Percentiles rank a stretch among this genome's conserved stretches.
Evolutionary conservation across 2,888 invertebrate genomes (phyloP).

Genomic region (Polyommatus iphigenia): DNA sequence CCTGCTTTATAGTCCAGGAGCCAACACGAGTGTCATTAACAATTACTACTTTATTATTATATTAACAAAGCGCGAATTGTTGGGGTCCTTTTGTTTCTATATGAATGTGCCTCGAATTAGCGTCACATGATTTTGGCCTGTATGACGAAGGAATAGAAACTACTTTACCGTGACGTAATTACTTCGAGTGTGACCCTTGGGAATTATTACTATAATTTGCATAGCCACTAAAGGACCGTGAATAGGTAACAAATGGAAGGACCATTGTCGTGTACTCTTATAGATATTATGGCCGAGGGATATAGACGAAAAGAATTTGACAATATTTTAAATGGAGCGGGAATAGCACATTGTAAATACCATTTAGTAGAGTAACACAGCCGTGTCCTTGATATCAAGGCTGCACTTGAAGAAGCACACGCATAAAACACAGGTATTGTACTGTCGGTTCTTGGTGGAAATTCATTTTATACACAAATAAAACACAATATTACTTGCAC

Average conservation of each 20-base stretch:
- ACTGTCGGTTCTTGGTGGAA: too few relatives aligned
- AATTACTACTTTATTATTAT: conserved; percentile 70
- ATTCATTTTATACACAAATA: too few relatives aligned
- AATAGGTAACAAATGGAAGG: conserved; percentile 41
- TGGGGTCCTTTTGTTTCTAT: conserved; percentile 72
- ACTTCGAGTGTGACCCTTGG: conserved; percentile 42
- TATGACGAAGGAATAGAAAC: conserved; percentile 33
- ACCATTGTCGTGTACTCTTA: conserved; percentile 31
- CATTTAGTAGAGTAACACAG: neutral
- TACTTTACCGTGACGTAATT: conserved; percentile 31
- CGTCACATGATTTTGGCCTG: conserved; percentile 33
- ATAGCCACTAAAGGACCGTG: conserved; percentile 49
- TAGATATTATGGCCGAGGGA: conserved; percentile 31
- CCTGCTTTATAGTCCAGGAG: conserved; percentile 56
- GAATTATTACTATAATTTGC: conserved; percentile 68
- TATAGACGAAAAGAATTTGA: neutral
- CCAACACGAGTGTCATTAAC: conserved; percentile 61
- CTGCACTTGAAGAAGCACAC: too few relatives aligned
- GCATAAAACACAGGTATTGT: too few relatives aligned
- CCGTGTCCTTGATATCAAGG: too few relatives aligned
- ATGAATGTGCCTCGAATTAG: conserved; percentile 51
- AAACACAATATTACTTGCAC: too few relatives aligned
- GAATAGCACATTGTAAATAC: neutral
- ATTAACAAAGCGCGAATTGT: conserved; percentile 67
- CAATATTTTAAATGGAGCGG: neutral